phyloP scores from a whole-genome alignment of 2,888 invertebrate species.

The Thereva nobilitata region DNA sequence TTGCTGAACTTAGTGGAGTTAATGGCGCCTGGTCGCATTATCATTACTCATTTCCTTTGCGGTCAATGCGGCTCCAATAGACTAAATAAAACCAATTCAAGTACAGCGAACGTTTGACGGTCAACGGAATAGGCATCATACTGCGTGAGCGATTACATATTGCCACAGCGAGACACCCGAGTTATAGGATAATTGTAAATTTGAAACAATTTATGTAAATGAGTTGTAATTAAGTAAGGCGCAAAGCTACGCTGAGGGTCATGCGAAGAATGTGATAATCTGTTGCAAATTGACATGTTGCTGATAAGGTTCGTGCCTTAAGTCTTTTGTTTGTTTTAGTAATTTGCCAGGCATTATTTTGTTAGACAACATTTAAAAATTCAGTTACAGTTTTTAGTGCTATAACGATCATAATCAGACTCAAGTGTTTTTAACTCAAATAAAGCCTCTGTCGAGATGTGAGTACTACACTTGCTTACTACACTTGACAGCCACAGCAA shows the following conservation, averaged over 20 bases:
- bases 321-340: too few species aligned
- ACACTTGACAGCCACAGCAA: too few species aligned
- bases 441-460: too few species aligned
- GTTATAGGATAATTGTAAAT: not conserved
- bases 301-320: too few species aligned
- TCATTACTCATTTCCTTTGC: slow-evolving; percentile 25
- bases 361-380: too few species aligned
- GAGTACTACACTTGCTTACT: too few species aligned
- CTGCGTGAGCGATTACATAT: slow-evolving; percentile 1
- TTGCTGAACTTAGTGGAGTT: slow-evolving; percentile 10
- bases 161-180: not conserved
- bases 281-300: slow-evolving; percentile 27
- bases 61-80: slow-evolving; percentile 19
- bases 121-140: slow-evolving; percentile 2
- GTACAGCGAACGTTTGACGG: not conserved
- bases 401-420: too few species aligned
- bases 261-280: slow-evolving; percentile 8
- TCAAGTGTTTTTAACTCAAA: too few species aligned
- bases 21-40: slow-evolving; percentile 24
- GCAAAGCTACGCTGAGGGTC: slow-evolving; percentile 16
- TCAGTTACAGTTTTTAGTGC: too few species aligned
- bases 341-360: too few species aligned
- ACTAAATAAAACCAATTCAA: slow-evolving; percentile 12
- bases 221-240: not conserved
- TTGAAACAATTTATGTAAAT: slow-evolving; percentile 6